These are phyloP conservation scores for Phaenicophaeus curvirostris DNA, from an alignment of 2,797 vertebrate species.

Conservation along the genomic window DNA sequence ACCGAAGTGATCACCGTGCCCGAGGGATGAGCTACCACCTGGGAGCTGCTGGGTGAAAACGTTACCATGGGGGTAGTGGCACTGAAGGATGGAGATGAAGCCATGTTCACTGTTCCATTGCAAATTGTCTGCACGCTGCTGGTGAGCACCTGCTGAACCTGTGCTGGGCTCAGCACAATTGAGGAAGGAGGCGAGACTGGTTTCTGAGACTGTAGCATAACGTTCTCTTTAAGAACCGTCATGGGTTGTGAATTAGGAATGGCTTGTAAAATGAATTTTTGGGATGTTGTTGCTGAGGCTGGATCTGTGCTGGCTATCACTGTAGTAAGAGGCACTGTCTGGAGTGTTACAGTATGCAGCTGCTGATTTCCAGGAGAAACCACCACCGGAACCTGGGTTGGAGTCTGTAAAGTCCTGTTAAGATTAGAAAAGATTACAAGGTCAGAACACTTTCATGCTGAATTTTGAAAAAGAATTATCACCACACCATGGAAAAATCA, in stretches of 20 bases:
- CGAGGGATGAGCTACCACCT: conserved; percentile 77
- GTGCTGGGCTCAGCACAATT: conserved; percentile 77
- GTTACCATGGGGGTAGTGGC: conserved; percentile 76
- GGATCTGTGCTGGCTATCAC: conserved; percentile 85
- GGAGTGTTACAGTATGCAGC: conserved; percentile 84
- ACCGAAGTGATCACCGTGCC: conserved; percentile 85
- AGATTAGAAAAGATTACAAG: conserved; percentile 36
- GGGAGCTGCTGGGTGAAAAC: conserved; percentile 78
- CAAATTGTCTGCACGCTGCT: conserved; percentile 78
- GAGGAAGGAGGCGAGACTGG: conserved; percentile 76
- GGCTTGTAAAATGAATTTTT: conserved; percentile 86
- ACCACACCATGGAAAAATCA: background rate
- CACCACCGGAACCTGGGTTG: conserved; percentile 82
- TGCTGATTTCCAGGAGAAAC: conserved; percentile 79
- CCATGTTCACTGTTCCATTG: conserved; percentile 76
- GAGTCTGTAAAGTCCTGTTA: conserved; percentile 77
- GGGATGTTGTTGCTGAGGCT: conserved; percentile 69
- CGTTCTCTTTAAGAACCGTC: conserved; percentile 84
- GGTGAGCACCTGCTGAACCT: conserved; percentile 79
- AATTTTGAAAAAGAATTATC: background rate
- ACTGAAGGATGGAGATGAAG: conserved; percentile 76
- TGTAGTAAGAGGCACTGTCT: conserved; percentile 84
- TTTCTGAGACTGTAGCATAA: conserved; percentile 77
- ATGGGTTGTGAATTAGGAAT: conserved; percentile 83
- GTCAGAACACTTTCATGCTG: background rate